Percentiles rank a stretch among this genome's conserved stretches.
phyloP scores from a whole-genome alignment of 2,113 vertebrate genomes.

The Ochotona curzoniae region DNA sequence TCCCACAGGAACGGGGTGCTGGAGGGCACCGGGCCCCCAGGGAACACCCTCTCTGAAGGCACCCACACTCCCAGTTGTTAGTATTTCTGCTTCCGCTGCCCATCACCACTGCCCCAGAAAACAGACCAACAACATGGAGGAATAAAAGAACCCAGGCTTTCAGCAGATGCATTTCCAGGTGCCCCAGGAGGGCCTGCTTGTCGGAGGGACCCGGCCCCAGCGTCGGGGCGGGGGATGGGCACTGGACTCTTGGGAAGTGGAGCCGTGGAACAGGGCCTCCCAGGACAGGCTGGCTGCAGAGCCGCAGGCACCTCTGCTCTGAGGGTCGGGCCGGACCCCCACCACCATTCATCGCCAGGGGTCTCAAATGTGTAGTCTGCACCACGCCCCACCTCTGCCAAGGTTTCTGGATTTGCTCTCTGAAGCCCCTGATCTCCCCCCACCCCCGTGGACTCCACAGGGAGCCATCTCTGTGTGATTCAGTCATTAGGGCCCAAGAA shows the following conservation, averaged over 20 bases:
- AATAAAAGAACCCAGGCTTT: not conserved
- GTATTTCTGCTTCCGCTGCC: not conserved
- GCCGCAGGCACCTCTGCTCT: not conserved
- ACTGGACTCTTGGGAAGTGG: too few relatives aligned
- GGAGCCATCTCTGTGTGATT: constrained; percentile 69
- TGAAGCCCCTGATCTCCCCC: not conserved
- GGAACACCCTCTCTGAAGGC: not conserved
- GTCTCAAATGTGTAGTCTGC: not conserved
- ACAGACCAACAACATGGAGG: not conserved
- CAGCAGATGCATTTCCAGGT: not conserved
- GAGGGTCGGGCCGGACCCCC: not conserved
- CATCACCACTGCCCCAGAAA: not conserved
- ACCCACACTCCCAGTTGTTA: not conserved
- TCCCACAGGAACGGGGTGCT: too few relatives aligned
- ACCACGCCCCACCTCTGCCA: not conserved
- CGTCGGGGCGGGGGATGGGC: rapidly evolving
- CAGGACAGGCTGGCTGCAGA: too few relatives aligned
- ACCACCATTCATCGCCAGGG: too few relatives aligned
- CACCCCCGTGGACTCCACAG: constrained; percentile 57
- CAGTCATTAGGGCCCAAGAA: constrained; percentile 75
- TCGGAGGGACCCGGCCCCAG: not conserved
- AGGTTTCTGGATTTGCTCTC: not conserved
- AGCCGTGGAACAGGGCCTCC: not conserved
- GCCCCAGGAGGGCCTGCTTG: not conserved
- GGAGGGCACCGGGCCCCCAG: rapidly evolving